A percentile compares a stretch with the other conserved stretches of the same genome.
Conservation (phyloP, 2,113 vertebrate species). For the Limnothrissa miodon region DNA sequence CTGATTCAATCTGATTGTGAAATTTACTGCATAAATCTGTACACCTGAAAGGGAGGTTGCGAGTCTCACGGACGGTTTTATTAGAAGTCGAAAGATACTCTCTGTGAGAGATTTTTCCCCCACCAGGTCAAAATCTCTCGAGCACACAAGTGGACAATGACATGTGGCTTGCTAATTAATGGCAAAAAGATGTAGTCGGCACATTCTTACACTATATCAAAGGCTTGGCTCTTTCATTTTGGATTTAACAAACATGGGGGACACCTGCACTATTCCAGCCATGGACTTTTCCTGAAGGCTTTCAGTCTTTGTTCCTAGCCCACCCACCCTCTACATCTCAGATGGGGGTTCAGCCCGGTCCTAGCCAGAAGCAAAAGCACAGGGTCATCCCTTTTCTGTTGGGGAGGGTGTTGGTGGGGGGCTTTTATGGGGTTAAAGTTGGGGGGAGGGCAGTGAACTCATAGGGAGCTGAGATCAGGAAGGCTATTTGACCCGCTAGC, state of each 20-base stretch:
- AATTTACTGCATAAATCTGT: not conserved
- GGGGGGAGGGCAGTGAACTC: not conserved
- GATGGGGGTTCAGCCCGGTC: constrained; percentile 39
- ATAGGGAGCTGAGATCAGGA: constrained; percentile 37
- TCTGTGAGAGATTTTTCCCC: not conserved
- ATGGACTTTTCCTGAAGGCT: constrained; percentile 42
- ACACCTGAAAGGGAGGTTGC: not conserved
- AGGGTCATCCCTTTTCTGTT: constrained; percentile 27
- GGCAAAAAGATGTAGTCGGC: not conserved
- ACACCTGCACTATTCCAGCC: constrained; percentile 35
- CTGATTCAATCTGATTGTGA: constrained; percentile 13
- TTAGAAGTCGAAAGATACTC: constrained; percentile 6
- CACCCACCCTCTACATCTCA: constrained; percentile 14
- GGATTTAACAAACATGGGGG: constrained; percentile 20
- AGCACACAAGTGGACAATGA: not conserved
- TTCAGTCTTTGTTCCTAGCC: constrained; percentile 4
- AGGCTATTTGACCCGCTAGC: constrained; percentile 22
- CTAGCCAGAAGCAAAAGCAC: not conserved
- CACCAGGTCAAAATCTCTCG: not conserved
- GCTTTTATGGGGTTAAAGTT: not conserved
- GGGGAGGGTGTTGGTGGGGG: not conserved
- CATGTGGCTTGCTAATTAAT: not conserved
- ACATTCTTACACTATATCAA: constrained; percentile 19
- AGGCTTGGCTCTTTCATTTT: not conserved
- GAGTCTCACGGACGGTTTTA: not conserved